Percentiles rank a stretch among this genome's conserved stretches.
Conservation (phyloP, 2,113 vertebrate genomes). For the Ptilorrhoa leucosticta region DNA sequence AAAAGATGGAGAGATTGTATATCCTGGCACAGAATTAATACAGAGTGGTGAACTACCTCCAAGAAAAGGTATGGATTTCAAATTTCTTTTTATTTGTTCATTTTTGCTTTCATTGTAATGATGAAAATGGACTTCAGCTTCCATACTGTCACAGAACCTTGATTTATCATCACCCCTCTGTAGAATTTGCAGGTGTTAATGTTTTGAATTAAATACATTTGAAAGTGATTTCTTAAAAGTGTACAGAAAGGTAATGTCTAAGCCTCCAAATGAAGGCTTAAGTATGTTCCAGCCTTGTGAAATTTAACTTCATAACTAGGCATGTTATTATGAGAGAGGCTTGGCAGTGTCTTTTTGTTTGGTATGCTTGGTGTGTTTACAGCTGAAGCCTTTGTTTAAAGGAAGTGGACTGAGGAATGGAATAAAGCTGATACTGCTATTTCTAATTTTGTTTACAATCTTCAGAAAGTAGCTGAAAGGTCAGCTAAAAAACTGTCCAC, state of each 20-base stretch:
- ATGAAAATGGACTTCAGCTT: neutral
- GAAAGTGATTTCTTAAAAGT: neutral
- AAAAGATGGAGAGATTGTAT: slow-evolving; percentile 95
- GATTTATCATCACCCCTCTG: fast-evolving
- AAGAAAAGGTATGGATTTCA: slow-evolving; percentile 72
- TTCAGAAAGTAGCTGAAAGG: neutral
- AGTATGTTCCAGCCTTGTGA: neutral
- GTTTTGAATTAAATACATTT: neutral
- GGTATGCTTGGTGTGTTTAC: neutral
- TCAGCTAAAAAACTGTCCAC: neutral
- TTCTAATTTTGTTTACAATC: neutral
- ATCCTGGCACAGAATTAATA: slow-evolving; percentile 82
- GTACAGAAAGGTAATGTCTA: neutral
- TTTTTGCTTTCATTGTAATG: neutral
- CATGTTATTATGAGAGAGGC: neutral
- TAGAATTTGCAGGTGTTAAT: neutral
- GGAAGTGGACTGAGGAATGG: neutral
- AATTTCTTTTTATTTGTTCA: neutral
- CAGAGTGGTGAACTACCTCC: slow-evolving; percentile 78
- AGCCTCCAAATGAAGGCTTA: neutral
- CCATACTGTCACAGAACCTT: neutral
- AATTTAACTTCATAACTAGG: neutral
- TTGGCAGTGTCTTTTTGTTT: neutral
- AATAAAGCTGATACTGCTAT: neutral
- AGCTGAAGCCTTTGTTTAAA: slow-evolving; percentile 9